Evolutionary conservation across 2,797 vertebrate genomes (phyloP).

Genomic region (Orientallactaga sibirica): DNA sequence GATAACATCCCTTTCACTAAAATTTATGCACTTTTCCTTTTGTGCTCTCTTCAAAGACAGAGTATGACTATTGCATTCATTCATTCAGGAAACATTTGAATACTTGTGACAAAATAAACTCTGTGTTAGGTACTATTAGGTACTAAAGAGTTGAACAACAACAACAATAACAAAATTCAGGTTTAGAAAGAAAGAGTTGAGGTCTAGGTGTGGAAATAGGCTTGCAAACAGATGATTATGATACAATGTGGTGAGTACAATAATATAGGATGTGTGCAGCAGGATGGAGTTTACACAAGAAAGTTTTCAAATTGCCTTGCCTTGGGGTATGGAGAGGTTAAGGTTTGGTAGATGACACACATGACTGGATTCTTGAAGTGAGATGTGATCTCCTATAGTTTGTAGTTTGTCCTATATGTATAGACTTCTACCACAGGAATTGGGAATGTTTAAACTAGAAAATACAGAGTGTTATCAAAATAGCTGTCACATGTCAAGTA

Average conservation of each 20-base stretch:
- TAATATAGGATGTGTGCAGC: not conserved
- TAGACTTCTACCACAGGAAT: not conserved
- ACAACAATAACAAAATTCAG: not conserved
- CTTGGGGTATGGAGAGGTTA: not conserved
- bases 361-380: not conserved
- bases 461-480: conserved; percentile 4
- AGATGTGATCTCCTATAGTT: not conserved
- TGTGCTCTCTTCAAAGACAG: not conserved
- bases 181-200: not conserved
- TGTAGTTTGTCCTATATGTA: not conserved
- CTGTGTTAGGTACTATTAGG: not conserved
- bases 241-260: not conserved
- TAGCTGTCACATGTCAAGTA: not conserved
- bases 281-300: not conserved
- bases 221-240: not conserved
- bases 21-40: not conserved
- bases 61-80: not conserved
- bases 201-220: not conserved
- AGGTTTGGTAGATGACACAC: not conserved
- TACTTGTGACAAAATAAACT: not conserved
- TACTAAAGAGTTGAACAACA: not conserved
- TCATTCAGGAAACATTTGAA: not conserved
- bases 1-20: not conserved
- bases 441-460: not conserved
- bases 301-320: not conserved